Base-by-base conservation (phyloP, 2,888 invertebrate genomes). In the Therioaphis trifolii region DNA sequence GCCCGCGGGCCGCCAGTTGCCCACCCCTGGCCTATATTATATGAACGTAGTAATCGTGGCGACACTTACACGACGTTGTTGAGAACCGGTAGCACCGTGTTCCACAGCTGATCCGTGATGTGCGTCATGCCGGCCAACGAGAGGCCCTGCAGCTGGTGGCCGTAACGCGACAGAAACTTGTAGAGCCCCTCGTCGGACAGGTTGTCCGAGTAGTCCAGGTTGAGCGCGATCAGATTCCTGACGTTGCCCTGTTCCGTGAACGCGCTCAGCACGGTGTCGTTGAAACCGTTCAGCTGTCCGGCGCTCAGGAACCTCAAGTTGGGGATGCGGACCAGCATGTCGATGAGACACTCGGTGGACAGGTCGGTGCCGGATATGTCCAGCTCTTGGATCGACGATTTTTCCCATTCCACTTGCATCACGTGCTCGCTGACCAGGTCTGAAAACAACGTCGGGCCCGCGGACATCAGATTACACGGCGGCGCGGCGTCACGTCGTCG, bases 321-420 rank as follows among this genome's bases (percentile, higher is more conserved):
- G 0, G 95, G 96, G 86, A 97, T 93, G 86, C 98, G 91, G 0
- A 94, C 93, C 21, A 99, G 90, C 92, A 99, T 94, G 88, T 97
- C 96, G 85, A 95, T 94, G 63, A 99, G 91, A 86, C 97, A 96
- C 88, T 99, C 98, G 0, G 96, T 93, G 2, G 95, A 95, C 84
- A 99, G 89, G 89, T 99, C 99, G 0, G 99, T 99, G 1, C 97
- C 99, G 0, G 98, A 97, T 84, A 99, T 94, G 88, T 99, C 99
- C 86, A 99, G 88, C 89, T 99, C 99, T 88, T 95, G 95, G 84
- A 99, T 89, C 0, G 93, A 93, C 1, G 96, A 95, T 89, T 98
- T 97, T 89, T 99, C 98, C 99, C 99, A 99, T 88, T 99, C 98
- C 12, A 98, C 98, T 88, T 94, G 94, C 94, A 96, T 95, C 85